phyloP scores from a whole-genome alignment of 1,140 invertebrate genomes.

The Tetranychus urticae region DNA sequence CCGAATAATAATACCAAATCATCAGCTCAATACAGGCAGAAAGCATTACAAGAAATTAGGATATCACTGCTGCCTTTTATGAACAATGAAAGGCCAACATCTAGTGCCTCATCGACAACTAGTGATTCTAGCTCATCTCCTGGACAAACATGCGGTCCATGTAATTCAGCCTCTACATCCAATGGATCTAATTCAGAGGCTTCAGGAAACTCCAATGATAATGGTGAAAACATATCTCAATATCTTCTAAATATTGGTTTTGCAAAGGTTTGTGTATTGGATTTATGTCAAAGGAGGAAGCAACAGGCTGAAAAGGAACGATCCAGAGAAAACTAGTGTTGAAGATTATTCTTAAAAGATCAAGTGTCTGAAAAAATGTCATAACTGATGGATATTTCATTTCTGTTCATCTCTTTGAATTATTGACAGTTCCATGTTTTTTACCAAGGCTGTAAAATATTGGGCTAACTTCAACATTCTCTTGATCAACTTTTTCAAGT shows the following conservation, averaged over 20 bases:
- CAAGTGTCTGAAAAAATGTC: neutral
- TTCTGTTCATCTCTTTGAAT: neutral
- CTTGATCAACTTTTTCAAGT: neutral
- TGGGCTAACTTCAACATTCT: neutral
- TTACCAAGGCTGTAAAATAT: neutral
- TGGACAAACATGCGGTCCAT: neutral
- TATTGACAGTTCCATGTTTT: neutral
- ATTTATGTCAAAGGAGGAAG: neutral
- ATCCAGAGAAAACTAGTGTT: no score
- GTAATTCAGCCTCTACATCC: conserved; percentile 45
- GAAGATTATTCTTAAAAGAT: neutral
- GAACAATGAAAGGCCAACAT: conserved; percentile 6
- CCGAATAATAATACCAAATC: neutral
- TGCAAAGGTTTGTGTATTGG: neutral
- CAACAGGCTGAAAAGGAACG: no score
- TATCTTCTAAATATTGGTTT: neutral
- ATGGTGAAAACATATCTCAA: neutral
- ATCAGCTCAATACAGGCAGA: conserved; percentile 38
- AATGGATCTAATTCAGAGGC: neutral
- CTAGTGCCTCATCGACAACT: conserved; percentile 26
- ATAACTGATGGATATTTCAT: neutral
- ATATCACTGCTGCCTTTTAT: conserved; percentile 43
- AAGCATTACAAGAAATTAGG: conserved; percentile 60
- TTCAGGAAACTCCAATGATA: conserved; percentile 34
- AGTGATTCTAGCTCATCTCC: conserved; percentile 18